phyloP scores from a whole-genome alignment of 2,113 vertebrate genomes.

The Puma concolor region DNA sequence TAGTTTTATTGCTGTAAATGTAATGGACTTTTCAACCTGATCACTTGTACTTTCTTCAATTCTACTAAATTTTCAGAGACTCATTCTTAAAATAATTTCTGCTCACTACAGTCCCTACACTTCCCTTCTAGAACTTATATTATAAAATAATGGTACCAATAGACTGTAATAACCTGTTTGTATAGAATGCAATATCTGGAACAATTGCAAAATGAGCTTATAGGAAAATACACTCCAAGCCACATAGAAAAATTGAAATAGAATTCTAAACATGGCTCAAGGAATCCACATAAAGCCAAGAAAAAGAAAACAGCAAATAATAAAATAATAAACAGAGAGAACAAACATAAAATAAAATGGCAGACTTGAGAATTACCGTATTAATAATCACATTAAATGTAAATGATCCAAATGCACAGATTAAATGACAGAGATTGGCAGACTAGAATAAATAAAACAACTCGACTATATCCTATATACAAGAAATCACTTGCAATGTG shows the following conservation, averaged over 20 bases:
- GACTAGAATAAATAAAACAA: background rate
- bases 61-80: background rate
- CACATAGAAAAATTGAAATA: background rate
- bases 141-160: background rate
- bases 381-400: background rate
- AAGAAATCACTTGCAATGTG: background rate
- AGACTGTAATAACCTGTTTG: background rate
- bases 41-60: background rate
- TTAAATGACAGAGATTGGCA: slow-evolving; percentile 1
- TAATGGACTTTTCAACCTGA: background rate
- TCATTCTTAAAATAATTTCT: background rate
- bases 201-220: background rate
- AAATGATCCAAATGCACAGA: background rate
- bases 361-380: background rate
- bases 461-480: background rate
- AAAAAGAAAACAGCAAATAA: background rate
- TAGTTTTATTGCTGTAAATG: background rate
- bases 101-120: background rate
- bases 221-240: background rate
- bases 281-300: background rate
- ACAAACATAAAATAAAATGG: background rate
- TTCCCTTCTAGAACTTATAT: background rate
- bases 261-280: background rate
- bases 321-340: background rate
- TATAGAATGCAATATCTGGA: background rate